Evolutionary conservation across 2,797 vertebrate species (phyloP).

Genomic region (Eurystomus glaucurus): DNA sequence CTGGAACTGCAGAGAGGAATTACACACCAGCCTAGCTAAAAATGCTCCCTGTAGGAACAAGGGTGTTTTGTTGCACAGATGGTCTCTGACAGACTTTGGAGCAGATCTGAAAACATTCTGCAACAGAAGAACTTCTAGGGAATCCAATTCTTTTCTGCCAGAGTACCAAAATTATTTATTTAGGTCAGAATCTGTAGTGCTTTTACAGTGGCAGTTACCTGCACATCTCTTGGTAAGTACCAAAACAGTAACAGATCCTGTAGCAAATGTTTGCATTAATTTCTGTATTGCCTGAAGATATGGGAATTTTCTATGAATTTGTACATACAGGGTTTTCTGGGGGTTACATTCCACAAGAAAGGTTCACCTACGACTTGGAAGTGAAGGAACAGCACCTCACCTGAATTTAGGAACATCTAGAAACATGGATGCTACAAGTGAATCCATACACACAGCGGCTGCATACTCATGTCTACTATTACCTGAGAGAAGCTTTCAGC

Average conservation of each 20-base stretch:
- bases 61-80: conserved; percentile 31
- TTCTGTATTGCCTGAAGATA: background rate
- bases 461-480: background rate
- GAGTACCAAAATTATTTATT: conserved; percentile 15
- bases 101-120: conserved; percentile 39
- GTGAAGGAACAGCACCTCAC: background rate
- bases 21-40: background rate
- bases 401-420: background rate
- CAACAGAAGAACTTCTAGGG: conserved; percentile 37
- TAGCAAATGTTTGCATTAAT: background rate
- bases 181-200: conserved; percentile 4
- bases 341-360: background rate
- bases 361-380: background rate
- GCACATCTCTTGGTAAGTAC: background rate
- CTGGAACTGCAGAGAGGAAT: background rate
- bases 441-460: background rate
- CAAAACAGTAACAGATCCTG: background rate
- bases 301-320: background rate
- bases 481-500: background rate
- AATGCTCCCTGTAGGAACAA: background rate
- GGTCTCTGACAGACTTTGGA: conserved; percentile 43
- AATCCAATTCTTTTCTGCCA: conserved; percentile 15
- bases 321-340: background rate
- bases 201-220: background rate
- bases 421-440: background rate